Percentiles rank a stretch among this genome's conserved stretches.
Conservation (phyloP, 2,113 vertebrate genomes). For the Eublepharis macularius region DNA sequence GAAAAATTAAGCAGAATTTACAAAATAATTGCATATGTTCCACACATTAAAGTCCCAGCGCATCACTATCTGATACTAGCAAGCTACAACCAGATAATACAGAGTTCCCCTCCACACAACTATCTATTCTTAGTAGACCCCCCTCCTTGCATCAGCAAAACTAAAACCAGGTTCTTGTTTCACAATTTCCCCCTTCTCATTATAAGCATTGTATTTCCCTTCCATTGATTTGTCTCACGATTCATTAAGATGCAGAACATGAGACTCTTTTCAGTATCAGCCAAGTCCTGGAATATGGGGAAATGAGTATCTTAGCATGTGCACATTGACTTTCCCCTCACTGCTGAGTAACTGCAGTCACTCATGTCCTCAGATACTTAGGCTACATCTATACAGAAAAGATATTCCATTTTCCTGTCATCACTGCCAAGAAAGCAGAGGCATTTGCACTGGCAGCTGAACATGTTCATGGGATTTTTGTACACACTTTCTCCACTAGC, state of each 20-base stretch:
- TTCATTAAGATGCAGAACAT: background rate
- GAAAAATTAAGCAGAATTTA: background rate
- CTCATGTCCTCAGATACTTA: background rate
- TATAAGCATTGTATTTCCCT: background rate
- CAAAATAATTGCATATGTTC: background rate
- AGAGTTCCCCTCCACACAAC: background rate
- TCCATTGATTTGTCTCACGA: background rate
- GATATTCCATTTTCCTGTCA: no score
- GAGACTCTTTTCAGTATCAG: background rate
- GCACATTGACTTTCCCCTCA: background rate
- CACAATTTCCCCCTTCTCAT: background rate
- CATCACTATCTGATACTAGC: background rate
- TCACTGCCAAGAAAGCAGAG: no score
- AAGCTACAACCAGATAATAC: background rate
- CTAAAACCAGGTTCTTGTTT: background rate
- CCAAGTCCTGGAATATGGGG: background rate
- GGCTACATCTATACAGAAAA: no score
- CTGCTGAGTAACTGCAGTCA: background rate
- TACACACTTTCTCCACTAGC: no score
- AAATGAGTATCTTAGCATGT: background rate
- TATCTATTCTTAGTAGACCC: background rate
- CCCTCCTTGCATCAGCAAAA: background rate
- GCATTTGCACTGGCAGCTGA: no score
- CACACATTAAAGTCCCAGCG: background rate
- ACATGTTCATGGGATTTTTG: no score